Evolutionary conservation across 2,113 vertebrate genomes (phyloP).

Genomic region (Hyperopisus bebe): DNA sequence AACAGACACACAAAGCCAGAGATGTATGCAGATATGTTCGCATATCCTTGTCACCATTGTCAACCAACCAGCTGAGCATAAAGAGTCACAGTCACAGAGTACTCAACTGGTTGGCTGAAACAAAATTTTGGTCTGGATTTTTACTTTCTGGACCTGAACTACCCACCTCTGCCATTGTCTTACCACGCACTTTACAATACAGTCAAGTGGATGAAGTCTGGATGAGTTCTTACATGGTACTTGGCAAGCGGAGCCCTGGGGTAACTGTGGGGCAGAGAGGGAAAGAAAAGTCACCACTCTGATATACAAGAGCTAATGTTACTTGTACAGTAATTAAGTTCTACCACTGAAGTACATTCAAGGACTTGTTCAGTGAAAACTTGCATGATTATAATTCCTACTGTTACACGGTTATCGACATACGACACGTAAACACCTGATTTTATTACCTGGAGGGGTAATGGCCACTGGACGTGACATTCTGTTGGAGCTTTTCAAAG

Average conservation of each 20-base stretch:
- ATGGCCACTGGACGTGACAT: slow-evolving; percentile 72
- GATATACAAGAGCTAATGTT: neutral
- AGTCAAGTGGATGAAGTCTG: neutral
- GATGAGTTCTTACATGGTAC: slow-evolving; percentile 51
- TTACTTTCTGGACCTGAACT: neutral
- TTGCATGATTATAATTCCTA: neutral
- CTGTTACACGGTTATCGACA: neutral
- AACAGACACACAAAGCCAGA: neutral
- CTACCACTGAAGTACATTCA: neutral
- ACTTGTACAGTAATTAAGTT: neutral
- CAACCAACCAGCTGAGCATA: neutral
- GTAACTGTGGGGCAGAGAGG: slow-evolving; percentile 58
- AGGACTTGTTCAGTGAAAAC: neutral
- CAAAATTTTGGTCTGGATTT: neutral
- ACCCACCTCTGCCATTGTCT: neutral
- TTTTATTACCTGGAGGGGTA: slow-evolving; percentile 67
- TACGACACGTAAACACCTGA: neutral
- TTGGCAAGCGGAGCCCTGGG: slow-evolving; percentile 54
- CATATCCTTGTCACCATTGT: neutral
- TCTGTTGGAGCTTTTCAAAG: slow-evolving; percentile 53
- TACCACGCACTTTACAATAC: neutral
- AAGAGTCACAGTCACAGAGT: neutral
- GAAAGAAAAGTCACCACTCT: neutral
- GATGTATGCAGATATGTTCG: neutral
- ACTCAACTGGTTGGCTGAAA: neutral